Evolutionary conservation across 2,113 vertebrate species (phyloP), one percentile per base, ranked within the genome.

Genomic region (Tachysurus fulvidraco): DNA sequence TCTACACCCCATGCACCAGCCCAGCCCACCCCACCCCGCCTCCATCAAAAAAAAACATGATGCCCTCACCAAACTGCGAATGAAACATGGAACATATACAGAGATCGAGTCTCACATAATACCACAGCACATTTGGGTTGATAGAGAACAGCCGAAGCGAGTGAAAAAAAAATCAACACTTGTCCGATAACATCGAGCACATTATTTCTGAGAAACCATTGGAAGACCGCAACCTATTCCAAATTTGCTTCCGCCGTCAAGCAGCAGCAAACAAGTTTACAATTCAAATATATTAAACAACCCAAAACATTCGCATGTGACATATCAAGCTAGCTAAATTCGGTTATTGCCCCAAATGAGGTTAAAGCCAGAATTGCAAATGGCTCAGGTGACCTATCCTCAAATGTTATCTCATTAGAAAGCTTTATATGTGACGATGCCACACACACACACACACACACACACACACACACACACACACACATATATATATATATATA

Each of bases 141-240:
- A 91, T 88, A 86, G 44, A 90, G 67, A 90, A 90, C 82, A 89
- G 89, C 78, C 83, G 87, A 87, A 44, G 69, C 16, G 88, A 87
- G 55, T 30, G 16, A 69, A 73, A 71, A 71, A 41, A 79, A 87
- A 83, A 85, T 46, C 79, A 52, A 88, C 84, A 87, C 79, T 30
- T 10, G 46, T 88, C 64, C 83, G 95, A 95, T 95, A 94, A 94
- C 78, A 77, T 86, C 89, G 13, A 88, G 90, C 83, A 67, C 86
- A 93, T 91, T 94, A 93, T 95, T 95, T 95, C 94, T 93, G 89
- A 94, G 94, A 95, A 86, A 94, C 77, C 88, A 2, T 91, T 83
- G 71, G 76, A 91, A 88, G 90, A 91, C 92, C 92, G 91, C 94
- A 93, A 84, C 89, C 77, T 87, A 91, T 93, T 93, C 93, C 89